Evolutionary conservation across 1,140 invertebrate genomes (phyloP), one percentile per base, ranked within the genome.

Genomic region (Sycobia sp.): DNA sequence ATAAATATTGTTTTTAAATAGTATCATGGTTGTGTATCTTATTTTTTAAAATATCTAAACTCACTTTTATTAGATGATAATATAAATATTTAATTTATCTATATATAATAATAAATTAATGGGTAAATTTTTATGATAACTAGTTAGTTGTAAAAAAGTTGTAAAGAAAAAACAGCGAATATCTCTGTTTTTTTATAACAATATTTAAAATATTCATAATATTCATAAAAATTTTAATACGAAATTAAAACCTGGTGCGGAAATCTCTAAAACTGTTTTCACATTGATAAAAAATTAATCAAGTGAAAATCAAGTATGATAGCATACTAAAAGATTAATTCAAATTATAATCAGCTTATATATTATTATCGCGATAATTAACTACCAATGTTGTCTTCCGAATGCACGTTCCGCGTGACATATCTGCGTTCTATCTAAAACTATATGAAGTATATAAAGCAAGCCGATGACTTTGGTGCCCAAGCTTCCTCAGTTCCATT

Each of bases 381-480:
- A 3, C 5, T 44, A 20, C 4, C 29, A 20, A 49, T 65, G 63
- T 65, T 65, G 38, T 54, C 29, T 3, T 9, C 2, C 20, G 34
- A 27, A 7, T 54, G 47, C 63, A 65, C 63, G 63, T 46, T 43
- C 39, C 25, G 41, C 63, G 49, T 65, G 63, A 47, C 55, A 54
- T 59, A 54, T 65, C 49, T 39, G 23, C 55, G 16, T 53, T 38
- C 32, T 53, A 59, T 59, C 50, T 57, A 4, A 50, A 50, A 64
- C 34, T 49, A 29, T 9, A 36, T 38, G 7, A 27, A 34, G 51
- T 59, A 65, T 59, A 65, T 60, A 59, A 53, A 32, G 46, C 29
- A 44, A 46, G 39, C 16, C 13, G 4, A 20, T 54, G 34, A 44
- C 43, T 53, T 43, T 23, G 20, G 8, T 1, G 34, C 3, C 27